Conservation (phyloP, 2,113 vertebrate genomes). For the Oncorhynchus tshawytscha region DNA sequence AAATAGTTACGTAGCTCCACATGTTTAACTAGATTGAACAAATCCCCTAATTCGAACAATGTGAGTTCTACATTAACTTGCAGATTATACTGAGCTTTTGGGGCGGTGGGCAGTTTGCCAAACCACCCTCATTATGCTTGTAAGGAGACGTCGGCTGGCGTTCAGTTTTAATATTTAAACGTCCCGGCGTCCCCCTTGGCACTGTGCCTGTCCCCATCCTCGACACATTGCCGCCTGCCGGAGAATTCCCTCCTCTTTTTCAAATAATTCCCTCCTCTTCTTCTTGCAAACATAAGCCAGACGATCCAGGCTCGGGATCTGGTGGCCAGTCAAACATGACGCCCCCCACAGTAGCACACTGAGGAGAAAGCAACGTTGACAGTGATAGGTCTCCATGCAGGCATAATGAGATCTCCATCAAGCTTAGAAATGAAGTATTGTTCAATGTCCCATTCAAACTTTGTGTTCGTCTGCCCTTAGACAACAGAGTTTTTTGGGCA, state of each 20-base stretch:
- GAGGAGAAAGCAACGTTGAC: conserved; percentile 51
- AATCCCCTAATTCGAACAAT: conserved; percentile 36
- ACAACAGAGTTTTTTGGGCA: neutral
- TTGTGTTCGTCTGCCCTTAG: conserved; percentile 23
- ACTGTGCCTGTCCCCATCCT: conserved; percentile 43
- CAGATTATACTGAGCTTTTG: conserved; percentile 44
- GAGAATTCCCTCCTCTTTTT: conserved; percentile 35
- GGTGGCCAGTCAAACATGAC: conserved; percentile 65
- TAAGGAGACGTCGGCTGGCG: conserved; percentile 52
- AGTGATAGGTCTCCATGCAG: conserved; percentile 51
- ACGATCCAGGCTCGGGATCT: conserved; percentile 38
- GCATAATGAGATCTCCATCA: conserved; percentile 27
- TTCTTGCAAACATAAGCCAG: conserved; percentile 22
- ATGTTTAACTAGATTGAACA: conserved; percentile 35
- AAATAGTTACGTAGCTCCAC: conserved; percentile 21
- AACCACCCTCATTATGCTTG: conserved; percentile 50
- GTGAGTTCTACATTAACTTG: conserved; percentile 35
- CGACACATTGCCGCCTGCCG: conserved; percentile 60
- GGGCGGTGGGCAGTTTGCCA: conserved; percentile 30
- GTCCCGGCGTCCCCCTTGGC: conserved; percentile 40
- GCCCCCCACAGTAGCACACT: conserved; percentile 35
- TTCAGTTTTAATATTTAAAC: conserved; percentile 70
- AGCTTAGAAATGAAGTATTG: too few species aligned
- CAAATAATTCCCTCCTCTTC: conserved; percentile 27
- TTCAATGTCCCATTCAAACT: conserved; percentile 5